phyloP scores from a whole-genome alignment of 2,113 vertebrate species.

The Entomyzon cyanotis region DNA sequence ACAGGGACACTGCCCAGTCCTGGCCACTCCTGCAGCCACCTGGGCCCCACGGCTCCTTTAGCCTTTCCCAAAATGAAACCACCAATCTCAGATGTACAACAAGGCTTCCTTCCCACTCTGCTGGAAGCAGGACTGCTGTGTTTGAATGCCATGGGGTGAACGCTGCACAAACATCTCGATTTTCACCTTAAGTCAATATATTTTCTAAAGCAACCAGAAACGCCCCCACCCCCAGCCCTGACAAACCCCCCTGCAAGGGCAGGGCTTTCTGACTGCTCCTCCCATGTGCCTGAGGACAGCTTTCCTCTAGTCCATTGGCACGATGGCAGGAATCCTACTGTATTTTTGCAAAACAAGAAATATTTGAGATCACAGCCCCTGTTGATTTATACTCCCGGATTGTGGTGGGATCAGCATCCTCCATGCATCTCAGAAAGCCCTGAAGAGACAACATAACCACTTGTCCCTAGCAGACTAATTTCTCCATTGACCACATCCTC shows the following conservation, averaged over 20 bases:
- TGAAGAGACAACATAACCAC: neutral
- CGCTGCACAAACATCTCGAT: accelerated
- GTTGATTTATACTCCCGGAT: neutral
- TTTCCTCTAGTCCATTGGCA: neutral
- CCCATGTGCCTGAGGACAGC: neutral
- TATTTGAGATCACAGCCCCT: neutral
- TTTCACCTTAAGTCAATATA: neutral
- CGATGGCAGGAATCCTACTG: neutral
- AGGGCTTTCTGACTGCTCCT: neutral
- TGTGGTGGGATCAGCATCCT: neutral
- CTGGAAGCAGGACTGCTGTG: neutral
- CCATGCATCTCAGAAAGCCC: slow-evolving; percentile 1
- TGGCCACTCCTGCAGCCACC: accelerated
- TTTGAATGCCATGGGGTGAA: neutral
- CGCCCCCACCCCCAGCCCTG: neutral
- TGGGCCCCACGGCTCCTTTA: accelerated
- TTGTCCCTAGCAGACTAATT: neutral
- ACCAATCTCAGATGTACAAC: neutral
- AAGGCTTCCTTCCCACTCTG: neutral
- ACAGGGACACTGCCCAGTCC: accelerated
- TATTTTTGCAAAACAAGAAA: neutral
- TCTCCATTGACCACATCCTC: slow-evolving; percentile 38
- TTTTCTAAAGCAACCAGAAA: neutral
- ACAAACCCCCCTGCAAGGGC: neutral
- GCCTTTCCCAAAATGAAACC: accelerated